Conservation (phyloP, 2,797 vertebrate genomes). For the Eidolon dupreanum region DNA sequence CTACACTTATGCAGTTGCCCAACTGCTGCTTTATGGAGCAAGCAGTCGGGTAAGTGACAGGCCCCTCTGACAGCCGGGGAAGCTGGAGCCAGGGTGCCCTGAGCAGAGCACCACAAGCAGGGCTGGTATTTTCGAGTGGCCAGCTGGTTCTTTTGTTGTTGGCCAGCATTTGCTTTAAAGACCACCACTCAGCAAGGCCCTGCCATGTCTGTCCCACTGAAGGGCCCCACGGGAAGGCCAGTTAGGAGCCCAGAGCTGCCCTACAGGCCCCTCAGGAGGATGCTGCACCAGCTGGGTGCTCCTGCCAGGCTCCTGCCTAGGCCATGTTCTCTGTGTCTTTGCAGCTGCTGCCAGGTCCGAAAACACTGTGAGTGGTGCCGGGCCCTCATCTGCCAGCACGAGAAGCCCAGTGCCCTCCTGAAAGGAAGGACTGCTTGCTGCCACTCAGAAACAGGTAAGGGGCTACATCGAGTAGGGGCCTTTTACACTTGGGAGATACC, state of each 20-base stretch:
- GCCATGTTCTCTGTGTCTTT: background rate
- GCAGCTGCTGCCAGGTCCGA: slow-evolving; percentile 93
- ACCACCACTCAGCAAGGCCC: background rate
- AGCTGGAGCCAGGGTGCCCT: background rate
- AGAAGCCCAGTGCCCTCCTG: slow-evolving; percentile 88
- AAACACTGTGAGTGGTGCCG: slow-evolving; percentile 89
- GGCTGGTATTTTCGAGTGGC: background rate
- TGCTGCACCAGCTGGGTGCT: background rate
- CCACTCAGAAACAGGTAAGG: slow-evolving; percentile 92
- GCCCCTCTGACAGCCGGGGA: background rate
- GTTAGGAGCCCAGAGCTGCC: background rate
- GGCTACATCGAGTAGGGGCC: fast-evolving
- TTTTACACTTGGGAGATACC: background rate
- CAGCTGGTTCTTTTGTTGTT: background rate
- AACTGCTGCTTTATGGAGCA: background rate
- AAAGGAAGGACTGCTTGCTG: slow-evolving; percentile 88
- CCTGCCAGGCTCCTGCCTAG: background rate
- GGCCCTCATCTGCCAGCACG: slow-evolving; percentile 84
- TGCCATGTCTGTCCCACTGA: no score
- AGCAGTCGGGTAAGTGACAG: background rate
- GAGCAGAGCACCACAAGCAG: background rate
- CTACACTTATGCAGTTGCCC: background rate
- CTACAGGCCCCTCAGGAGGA: background rate
- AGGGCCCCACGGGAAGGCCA: background rate
- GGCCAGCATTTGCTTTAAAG: background rate